phyloP scores from a whole-genome alignment of 2,113 vertebrate species.

The Sinosuthora webbiana region DNA sequence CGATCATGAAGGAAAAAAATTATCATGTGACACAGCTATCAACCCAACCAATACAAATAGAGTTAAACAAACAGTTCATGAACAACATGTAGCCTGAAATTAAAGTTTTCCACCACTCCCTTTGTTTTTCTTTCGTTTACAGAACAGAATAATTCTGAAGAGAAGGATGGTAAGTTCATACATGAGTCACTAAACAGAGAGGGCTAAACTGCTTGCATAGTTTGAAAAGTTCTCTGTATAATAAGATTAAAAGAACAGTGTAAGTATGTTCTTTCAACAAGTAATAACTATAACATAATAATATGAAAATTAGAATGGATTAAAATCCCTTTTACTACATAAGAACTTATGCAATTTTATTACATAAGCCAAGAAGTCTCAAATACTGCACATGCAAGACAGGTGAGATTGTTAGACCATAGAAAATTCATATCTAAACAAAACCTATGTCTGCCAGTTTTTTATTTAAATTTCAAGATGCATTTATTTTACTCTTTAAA shows the following conservation, averaged over 20 bases:
- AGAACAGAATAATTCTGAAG: not conserved
- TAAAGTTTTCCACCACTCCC: slow-evolving; percentile 45
- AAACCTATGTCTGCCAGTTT: not conserved
- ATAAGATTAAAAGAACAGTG: not conserved
- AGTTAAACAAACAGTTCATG: slow-evolving; percentile 40
- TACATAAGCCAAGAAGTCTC: not conserved
- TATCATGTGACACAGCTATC: slow-evolving; percentile 1
- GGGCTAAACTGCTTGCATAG: not conserved
- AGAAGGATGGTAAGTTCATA: not conserved
- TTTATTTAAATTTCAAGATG: not conserved
- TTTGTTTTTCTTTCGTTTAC: not conserved
- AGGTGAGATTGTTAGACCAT: not conserved
- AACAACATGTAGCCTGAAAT: slow-evolving; percentile 34
- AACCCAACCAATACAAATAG: slow-evolving; percentile 56
- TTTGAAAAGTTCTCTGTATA: not conserved
- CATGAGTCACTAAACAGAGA: slow-evolving; percentile 20
- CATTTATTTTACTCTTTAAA: not conserved
- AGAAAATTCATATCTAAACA: not conserved
- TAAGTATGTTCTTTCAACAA: not conserved
- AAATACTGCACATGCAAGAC: not conserved
- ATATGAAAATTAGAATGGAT: not conserved
- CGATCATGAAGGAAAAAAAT: not conserved
- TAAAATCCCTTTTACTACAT: not conserved
- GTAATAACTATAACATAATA: not conserved
- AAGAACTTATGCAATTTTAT: not conserved